Percentiles rank a stretch among this genome's conserved stretches.
These are phyloP conservation scores for Halichondria panicea DNA, from an alignment of 37 sponge, comb jelly and placozoan species.

Conservation along the genomic window DNA sequence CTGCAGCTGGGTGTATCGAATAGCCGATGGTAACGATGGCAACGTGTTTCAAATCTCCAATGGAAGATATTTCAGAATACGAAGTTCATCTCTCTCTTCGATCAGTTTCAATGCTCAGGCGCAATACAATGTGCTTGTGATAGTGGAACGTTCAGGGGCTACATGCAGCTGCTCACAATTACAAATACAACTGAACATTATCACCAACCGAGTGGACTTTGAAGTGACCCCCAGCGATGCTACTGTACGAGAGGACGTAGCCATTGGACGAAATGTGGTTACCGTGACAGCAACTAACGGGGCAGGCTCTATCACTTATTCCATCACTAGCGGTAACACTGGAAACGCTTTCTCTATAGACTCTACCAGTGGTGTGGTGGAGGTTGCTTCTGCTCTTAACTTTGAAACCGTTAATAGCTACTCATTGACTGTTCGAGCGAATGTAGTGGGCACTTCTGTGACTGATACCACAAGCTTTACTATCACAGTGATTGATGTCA, in stretches of 20 bases:
- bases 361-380: conserved; percentile 39
- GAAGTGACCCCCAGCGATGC: neutral
- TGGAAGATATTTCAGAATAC: too few species aligned
- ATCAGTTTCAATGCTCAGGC: too few species aligned
- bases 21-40: too few species aligned
- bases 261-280: conserved; percentile 41
- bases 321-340: conserved; percentile 54
- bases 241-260: conserved; percentile 36
- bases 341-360: conserved; percentile 58
- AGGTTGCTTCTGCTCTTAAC: conserved; percentile 33
- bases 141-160: too few species aligned
- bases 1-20: too few species aligned
- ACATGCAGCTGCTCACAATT: too few species aligned
- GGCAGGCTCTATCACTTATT: conserved; percentile 42
- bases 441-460: neutral
- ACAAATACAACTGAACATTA: too few species aligned
- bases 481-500: conserved; percentile 55
- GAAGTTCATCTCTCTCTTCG: too few species aligned
- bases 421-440: conserved; percentile 18
- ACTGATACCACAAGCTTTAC: conserved; percentile 27
- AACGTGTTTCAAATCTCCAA: too few species aligned
- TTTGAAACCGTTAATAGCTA: conserved; percentile 22
- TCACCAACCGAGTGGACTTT: conserved; percentile 9
- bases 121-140: too few species aligned
- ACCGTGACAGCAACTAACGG: conserved; percentile 41